Evolutionary conservation across 1,140 invertebrate genomes (phyloP).

Genomic region (Drosophila santomea): DNA sequence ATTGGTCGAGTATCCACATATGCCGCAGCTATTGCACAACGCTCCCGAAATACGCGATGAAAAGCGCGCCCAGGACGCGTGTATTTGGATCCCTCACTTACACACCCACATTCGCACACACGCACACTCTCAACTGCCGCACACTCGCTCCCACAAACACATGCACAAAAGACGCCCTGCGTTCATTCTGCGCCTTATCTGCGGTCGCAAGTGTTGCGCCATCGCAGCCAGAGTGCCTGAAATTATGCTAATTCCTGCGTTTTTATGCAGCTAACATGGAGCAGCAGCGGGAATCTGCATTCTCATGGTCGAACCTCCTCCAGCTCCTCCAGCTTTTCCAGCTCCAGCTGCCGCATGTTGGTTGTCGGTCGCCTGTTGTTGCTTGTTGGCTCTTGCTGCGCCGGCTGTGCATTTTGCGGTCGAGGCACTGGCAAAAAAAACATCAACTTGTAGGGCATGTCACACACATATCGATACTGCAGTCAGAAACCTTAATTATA

Average conservation of each 20-base stretch:
- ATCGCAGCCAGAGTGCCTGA: conserved; percentile 66
- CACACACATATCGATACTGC: no score
- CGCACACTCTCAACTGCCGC: conserved; percentile 4
- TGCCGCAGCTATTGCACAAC: conserved; percentile 56
- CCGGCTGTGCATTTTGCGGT: conserved; percentile 49
- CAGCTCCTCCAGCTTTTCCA: conserved; percentile 31
- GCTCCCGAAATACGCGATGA: conserved; percentile 59
- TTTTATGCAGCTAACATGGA: conserved; percentile 70
- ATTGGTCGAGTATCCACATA: conserved; percentile 26
- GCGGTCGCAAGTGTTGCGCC: conserved; percentile 69
- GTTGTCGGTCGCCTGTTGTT: conserved; percentile 32
- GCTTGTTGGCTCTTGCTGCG: conserved; percentile 37
- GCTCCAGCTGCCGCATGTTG: conserved; percentile 38
- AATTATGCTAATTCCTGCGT: conserved; percentile 79
- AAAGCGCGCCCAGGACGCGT: conserved; percentile 31
- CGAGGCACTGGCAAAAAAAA: conserved; percentile 10
- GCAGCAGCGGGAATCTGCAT: conserved; percentile 59
- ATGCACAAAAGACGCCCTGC: conserved; percentile 45
- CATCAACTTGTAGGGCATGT: conserved; percentile 29
- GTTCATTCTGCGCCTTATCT: conserved; percentile 80
- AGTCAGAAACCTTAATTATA: no score
- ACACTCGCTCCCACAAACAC: conserved; percentile 17
- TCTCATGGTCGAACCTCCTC: conserved; percentile 39
- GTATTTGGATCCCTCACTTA: conserved; percentile 22
- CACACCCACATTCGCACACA: conserved; percentile 8